phyloP scores from a whole-genome alignment of 2,888 invertebrate species.

The Drosophila kanekoi region DNA sequence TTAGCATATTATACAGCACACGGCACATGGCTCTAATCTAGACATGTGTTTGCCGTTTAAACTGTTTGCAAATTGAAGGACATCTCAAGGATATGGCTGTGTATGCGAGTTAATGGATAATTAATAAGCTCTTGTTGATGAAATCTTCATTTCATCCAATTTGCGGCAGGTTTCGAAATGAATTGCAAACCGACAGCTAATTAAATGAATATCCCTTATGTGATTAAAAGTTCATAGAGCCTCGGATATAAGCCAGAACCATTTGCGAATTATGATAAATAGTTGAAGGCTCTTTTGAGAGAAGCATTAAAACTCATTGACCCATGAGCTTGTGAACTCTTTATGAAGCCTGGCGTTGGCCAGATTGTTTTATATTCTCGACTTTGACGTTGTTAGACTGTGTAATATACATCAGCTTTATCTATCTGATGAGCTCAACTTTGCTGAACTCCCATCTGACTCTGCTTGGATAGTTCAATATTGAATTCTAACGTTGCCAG shows the following conservation, averaged over 20 bases:
- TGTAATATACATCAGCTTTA: background rate
- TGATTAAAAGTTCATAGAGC: background rate
- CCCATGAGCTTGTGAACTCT: background rate
- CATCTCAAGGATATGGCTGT: constrained; percentile 13
- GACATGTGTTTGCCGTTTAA: constrained; percentile 14
- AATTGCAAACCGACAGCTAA: too few species aligned
- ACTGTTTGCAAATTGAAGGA: constrained; percentile 25
- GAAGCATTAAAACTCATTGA: background rate
- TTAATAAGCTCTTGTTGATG: constrained; percentile 3
- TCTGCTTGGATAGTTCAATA: background rate
- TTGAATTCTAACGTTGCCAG: background rate
- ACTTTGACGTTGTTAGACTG: background rate
- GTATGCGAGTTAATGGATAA: constrained; percentile 3
- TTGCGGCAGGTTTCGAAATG: constrained; percentile 2
- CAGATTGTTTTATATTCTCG: background rate
- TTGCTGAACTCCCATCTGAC: background rate
- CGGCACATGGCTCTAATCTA: constrained; percentile 14
- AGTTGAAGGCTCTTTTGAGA: background rate
- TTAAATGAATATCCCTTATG: constrained; percentile 1
- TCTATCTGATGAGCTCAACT: background rate
- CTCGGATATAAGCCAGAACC: background rate
- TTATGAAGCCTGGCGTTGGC: background rate
- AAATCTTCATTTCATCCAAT: constrained; percentile 5
- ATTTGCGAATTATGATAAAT: background rate
- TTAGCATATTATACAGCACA: constrained; percentile 40